These are phyloP conservation scores for Papilio demoleus DNA, from an alignment of 2,888 invertebrate genomes.

Conservation along the genomic window DNA sequence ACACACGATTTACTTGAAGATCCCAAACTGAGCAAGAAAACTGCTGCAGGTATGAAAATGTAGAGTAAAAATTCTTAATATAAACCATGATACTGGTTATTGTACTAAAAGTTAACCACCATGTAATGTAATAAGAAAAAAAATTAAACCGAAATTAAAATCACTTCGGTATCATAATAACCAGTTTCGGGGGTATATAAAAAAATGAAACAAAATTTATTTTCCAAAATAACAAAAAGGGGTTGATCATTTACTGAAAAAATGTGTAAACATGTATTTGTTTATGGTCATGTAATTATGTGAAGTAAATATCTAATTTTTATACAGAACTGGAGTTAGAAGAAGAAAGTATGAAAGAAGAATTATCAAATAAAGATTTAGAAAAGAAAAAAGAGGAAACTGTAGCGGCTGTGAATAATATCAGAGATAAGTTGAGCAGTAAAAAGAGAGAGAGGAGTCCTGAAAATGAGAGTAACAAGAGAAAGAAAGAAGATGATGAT, in stretches of 20 bases:
- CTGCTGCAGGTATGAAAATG: conserved; percentile 80
- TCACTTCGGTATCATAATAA: too few relatives aligned
- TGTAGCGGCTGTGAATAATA: conserved; percentile 63
- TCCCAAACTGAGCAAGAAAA: conserved; percentile 92
- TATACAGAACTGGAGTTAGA: conserved; percentile 71
- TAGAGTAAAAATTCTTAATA: too few relatives aligned
- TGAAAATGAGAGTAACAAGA: conserved; percentile 58
- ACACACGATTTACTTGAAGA: conserved; percentile 96
- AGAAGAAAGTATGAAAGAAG: conserved; percentile 58
- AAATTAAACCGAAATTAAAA: too few relatives aligned
- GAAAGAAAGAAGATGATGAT: conserved; percentile 50
- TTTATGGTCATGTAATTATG: too few relatives aligned
- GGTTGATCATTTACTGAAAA: too few relatives aligned
- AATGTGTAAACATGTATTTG: too few relatives aligned
- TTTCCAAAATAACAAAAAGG: too few relatives aligned
- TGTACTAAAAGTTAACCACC: too few relatives aligned
- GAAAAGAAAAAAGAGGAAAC: conserved; percentile 63
- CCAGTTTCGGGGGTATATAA: too few relatives aligned
- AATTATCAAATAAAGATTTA: conserved; percentile 52
- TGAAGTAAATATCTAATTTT: conserved; percentile 17
- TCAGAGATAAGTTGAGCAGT: conserved; percentile 68
- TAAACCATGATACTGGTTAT: too few relatives aligned
- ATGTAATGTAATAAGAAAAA: too few relatives aligned
- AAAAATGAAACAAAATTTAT: too few relatives aligned
- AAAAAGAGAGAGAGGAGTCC: conserved; percentile 66